A percentile compares a stretch with the other conserved stretches of the same genome.
Conservation (phyloP, 2,113 vertebrate species). For the Ariopsis seemanni region DNA sequence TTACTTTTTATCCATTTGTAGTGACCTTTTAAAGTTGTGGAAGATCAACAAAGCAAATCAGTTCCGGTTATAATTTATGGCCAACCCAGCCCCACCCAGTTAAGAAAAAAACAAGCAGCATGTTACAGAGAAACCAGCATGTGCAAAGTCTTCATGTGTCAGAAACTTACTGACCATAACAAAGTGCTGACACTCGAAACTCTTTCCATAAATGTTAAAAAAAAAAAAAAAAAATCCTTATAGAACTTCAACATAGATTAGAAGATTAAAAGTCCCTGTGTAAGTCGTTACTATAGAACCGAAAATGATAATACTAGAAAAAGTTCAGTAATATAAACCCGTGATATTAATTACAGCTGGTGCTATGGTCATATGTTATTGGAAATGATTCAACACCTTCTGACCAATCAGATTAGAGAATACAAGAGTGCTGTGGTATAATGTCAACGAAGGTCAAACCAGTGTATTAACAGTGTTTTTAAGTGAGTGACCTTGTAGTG, state of each 20-base stretch:
- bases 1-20: neutral
- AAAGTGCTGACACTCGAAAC: neutral
- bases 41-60: neutral
- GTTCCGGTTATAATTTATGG: neutral
- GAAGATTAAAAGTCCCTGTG: neutral
- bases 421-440: neutral
- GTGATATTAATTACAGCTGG: neutral
- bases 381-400: neutral
- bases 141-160: neutral
- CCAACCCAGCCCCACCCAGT: no score
- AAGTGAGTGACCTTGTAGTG: no score
- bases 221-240: neutral
- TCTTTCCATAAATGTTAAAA: neutral
- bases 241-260: neutral
- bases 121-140: neutral
- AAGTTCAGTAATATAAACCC: neutral
- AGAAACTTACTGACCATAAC: neutral
- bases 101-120: neutral
- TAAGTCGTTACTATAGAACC: neutral
- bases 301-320: neutral
- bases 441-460: neutral
- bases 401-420: neutral
- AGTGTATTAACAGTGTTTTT: neutral
- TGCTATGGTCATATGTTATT: neutral
- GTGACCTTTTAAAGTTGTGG: neutral